Percentiles rank a stretch among this genome's conserved stretches.
Conservation (phyloP, 2,113 vertebrate genomes). For the Chloropsis cyanopogon region DNA sequence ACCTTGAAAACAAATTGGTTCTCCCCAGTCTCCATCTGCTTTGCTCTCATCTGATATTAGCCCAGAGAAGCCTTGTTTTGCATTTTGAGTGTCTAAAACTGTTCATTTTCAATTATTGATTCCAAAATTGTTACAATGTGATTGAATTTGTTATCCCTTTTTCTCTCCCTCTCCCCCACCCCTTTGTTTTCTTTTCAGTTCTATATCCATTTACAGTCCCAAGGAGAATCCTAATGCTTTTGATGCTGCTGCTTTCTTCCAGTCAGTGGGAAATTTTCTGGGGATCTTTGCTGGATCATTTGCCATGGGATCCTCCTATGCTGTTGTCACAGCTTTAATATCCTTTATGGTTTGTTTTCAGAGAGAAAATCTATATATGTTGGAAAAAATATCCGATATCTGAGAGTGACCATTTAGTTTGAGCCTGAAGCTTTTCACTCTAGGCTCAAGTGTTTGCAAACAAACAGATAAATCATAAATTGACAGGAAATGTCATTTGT, state of each 20-base stretch:
- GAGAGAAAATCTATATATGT: not conserved
- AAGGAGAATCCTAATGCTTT: slow-evolving; percentile 76
- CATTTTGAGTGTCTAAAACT: not conserved
- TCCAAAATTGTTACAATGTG: not conserved
- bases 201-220: slow-evolving; percentile 80
- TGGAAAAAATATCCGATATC: not conserved
- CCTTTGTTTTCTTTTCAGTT: slow-evolving; percentile 72
- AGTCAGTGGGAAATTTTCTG: slow-evolving; percentile 80
- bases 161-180: not conserved
- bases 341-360: slow-evolving; percentile 74
- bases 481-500: not conserved
- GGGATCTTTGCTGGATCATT: slow-evolving; percentile 81
- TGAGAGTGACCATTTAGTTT: not conserved
- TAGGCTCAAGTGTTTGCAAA: not conserved
- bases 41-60: not conserved
- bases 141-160: not conserved
- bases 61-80: not conserved
- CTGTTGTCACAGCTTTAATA: slow-evolving; percentile 85
- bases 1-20: not conserved
- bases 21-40: not conserved
- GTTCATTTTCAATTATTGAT: not conserved
- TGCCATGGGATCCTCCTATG: slow-evolving; percentile 80
- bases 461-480: not conserved
- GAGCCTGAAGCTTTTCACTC: not conserved
- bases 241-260: slow-evolving; percentile 76